Conservation (phyloP, 2,113 vertebrate genomes). For the Lucifuga dentata region DNA sequence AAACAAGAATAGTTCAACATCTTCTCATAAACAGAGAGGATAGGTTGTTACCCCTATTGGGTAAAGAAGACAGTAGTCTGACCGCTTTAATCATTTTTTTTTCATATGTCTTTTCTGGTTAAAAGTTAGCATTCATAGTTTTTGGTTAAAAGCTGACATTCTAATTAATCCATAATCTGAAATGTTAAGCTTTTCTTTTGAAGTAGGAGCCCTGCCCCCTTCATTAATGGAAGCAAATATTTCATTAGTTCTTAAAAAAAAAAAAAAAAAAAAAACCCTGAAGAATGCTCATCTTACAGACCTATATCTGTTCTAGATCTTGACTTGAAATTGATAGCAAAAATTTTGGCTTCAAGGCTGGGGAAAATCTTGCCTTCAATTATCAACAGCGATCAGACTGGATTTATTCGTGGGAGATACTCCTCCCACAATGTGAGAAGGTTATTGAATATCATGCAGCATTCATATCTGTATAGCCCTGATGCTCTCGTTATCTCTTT, state of each 20-base stretch:
- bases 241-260: slow-evolving; percentile 6
- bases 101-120: too few species aligned
- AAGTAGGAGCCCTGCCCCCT: not conserved
- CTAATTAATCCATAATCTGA: not conserved
- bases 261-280: not conserved
- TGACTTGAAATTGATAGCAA: not conserved
- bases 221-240: slow-evolving; percentile 16
- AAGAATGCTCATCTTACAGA: slow-evolving; percentile 11
- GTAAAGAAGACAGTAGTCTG: too few species aligned
- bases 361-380: not conserved
- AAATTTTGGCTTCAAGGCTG: not conserved
- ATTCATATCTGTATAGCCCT: not conserved
- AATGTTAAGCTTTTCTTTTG: not conserved
- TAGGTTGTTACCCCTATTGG: too few species aligned
- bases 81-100: too few species aligned
- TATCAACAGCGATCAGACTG: not conserved
- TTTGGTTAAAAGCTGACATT: too few species aligned
- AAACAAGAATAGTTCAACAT: too few species aligned
- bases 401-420: not conserved
- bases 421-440: not conserved
- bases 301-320: slow-evolving; percentile 13
- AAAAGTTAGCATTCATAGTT: too few species aligned
- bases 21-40: too few species aligned
- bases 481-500: too few species aligned
- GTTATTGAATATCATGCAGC: slow-evolving; percentile 8